Evolutionary conservation across 2,113 vertebrate species (phyloP).

Genomic region (Petroica traversi): DNA sequence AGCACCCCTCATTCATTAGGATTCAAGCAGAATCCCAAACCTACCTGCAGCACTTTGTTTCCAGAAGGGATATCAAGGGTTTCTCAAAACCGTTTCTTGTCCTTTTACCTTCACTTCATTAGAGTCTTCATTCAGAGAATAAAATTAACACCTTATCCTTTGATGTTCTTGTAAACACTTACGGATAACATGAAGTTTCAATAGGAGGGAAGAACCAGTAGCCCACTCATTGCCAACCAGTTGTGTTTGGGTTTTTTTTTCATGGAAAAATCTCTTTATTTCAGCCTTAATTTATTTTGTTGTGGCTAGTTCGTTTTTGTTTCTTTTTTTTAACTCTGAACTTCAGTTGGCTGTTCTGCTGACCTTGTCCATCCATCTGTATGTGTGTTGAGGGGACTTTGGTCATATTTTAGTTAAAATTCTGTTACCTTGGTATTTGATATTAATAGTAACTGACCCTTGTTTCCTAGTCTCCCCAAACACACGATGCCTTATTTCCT

Average conservation of each 20-base stretch:
- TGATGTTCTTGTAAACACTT: not conserved
- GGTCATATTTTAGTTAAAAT: not conserved
- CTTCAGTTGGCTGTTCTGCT: not conserved
- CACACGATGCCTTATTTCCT: not conserved
- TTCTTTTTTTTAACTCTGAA: not conserved
- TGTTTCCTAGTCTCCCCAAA: not conserved
- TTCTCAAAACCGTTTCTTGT: not conserved
- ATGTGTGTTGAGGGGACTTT: not conserved
- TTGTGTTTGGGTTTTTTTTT: not conserved
- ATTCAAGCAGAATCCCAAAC: not conserved
- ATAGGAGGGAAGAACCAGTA: not conserved
- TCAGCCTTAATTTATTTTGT: not conserved
- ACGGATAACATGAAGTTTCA: not conserved
- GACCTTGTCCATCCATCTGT: not conserved
- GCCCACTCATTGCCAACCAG: not conserved
- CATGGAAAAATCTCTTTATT: not conserved
- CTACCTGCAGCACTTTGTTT: not conserved
- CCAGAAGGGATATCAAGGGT: not conserved
- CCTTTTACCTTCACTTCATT: not conserved
- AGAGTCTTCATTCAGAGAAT: not conserved
- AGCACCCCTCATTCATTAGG: not conserved
- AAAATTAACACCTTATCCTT: not conserved
- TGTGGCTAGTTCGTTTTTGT: not conserved
- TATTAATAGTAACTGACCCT: not conserved
- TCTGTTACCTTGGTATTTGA: not conserved